phyloP scores from a whole-genome alignment of 1,140 invertebrate genomes.

The Acromyrmex charruanus region DNA sequence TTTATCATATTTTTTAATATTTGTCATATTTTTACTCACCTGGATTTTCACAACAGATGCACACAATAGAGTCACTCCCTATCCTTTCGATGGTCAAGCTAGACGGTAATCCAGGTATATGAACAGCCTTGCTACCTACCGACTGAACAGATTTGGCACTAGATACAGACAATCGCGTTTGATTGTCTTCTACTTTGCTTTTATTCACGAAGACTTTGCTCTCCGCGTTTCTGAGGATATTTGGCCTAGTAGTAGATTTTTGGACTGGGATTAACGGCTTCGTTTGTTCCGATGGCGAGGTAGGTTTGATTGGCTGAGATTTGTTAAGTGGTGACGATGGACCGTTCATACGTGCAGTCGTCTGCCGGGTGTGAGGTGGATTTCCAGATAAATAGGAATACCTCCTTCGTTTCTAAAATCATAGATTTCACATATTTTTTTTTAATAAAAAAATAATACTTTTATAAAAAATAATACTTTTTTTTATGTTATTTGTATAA shows the following conservation, averaged over 20 bases:
- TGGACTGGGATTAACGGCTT: slow-evolving; percentile 78
- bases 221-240: slow-evolving; percentile 79
- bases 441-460: too few species aligned
- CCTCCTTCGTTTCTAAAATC: slow-evolving; percentile 85
- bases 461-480: too few species aligned
- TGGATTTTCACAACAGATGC: slow-evolving; percentile 85
- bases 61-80: slow-evolving; percentile 83
- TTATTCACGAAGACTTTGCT: slow-evolving; percentile 76
- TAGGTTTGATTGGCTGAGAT: slow-evolving; percentile 67
- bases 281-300: slow-evolving; percentile 66
- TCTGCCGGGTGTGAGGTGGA: slow-evolving; percentile 86
- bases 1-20: neutral
- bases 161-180: slow-evolving; percentile 78
- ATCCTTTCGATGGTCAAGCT: slow-evolving; percentile 82
- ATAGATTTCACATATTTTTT: too few species aligned
- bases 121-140: slow-evolving; percentile 80
- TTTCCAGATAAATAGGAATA: slow-evolving; percentile 85
- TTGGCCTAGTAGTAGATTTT: slow-evolving; percentile 74
- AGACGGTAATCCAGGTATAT: slow-evolving; percentile 83
- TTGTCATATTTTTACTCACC: slow-evolving; percentile 67
- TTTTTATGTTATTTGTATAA: too few species aligned
- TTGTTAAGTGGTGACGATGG: slow-evolving; percentile 81
- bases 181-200: slow-evolving; percentile 73
- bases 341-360: slow-evolving; percentile 82
- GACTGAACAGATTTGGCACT: slow-evolving; percentile 82